Evolutionary conservation across 2,888 invertebrate genomes (phyloP).

Genomic region (Lobophora halterata): DNA sequence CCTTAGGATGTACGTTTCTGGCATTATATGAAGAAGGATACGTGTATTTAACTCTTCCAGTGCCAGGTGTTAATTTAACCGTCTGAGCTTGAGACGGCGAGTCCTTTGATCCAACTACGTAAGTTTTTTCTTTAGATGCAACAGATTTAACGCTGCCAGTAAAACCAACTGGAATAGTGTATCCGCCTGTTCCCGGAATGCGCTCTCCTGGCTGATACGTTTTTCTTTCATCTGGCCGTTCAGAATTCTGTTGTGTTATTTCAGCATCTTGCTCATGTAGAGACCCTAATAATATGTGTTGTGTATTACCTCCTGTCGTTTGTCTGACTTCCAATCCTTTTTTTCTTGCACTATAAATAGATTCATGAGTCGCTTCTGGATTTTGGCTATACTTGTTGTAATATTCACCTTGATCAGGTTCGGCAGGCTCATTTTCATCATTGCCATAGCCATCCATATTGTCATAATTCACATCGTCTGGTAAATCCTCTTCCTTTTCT

Average conservation of each 20-base stretch:
- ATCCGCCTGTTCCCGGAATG: constrained; percentile 84
- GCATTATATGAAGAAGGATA: constrained; percentile 50
- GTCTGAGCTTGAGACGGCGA: constrained; percentile 86
- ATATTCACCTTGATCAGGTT: constrained; percentile 77
- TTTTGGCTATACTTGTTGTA: constrained; percentile 82
- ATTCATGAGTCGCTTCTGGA: constrained; percentile 56
- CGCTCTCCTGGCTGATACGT: constrained; percentile 84
- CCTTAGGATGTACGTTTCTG: constrained; percentile 56
- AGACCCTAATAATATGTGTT: constrained; percentile 82
- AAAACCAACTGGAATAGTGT: constrained; percentile 85
- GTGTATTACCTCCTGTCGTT: constrained; percentile 79
- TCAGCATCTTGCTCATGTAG: constrained; percentile 81
- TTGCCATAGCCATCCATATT: constrained; percentile 59
- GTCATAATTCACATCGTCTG: constrained; percentile 61
- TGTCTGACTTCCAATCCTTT: constrained; percentile 69
- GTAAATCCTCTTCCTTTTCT: constrained; percentile 57
- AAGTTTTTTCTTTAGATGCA: constrained; percentile 81
- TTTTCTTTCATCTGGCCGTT: constrained; percentile 76
- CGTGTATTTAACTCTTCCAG: constrained; percentile 65
- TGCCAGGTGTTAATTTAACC: constrained; percentile 76
- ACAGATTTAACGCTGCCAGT: constrained; percentile 85
- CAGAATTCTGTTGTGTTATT: constrained; percentile 81
- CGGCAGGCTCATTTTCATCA: constrained; percentile 66
- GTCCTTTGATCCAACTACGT: constrained; percentile 77
- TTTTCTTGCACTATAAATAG: constrained; percentile 51